Base-by-base conservation (phyloP, 2,113 vertebrate species). In the Nannobrachium achirus region DNA sequence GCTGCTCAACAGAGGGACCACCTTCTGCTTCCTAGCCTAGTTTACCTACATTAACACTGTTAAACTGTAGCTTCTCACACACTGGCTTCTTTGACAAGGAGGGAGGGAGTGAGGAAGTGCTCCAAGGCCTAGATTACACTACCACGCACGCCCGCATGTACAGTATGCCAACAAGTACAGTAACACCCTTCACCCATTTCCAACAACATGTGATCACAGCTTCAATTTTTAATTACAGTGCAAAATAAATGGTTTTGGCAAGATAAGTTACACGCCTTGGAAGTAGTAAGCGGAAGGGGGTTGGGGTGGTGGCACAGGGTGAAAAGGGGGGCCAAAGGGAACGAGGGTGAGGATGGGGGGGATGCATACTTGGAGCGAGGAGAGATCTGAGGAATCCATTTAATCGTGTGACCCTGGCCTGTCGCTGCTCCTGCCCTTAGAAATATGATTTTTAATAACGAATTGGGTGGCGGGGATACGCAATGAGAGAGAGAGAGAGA, bases 361-460 rank as follows among this genome's bases (percentile, higher is more conserved):
- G 63, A 62, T 45, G 45, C 10, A 69, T 51, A 33, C 53, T 63
- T 48, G 59, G 45, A 58, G 66, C 44, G 46, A 13, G 14, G 2
- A 57, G 53, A 74, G 63, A 80, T 80, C 64, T 60, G 44, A 80
- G 39, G 72, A 65, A 80, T 73, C 57, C 25, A 57, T 75, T 83
- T 84, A 79, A 72, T 80, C 56, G 42, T 46, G 40, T 69, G 57
- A 83, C 57, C 60, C 63, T 56, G 65, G 55, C 60, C 63, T 56
- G 65, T 55, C 60, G 38, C 64, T 61, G 56, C 60, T 63, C 56
- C 62, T 53, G 51, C 16, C 50, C 19, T 69, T 33, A 49, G 41
- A 48, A 64, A 80, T 85, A 49, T 20, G 6, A 66, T 64, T 83
- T 84, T 71, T 64, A 60, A 73, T 85, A 79, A 78, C 75, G 59